Base-by-base conservation (phyloP, 2,888 invertebrate species). In the Chrysopilus asiliformis region DNA sequence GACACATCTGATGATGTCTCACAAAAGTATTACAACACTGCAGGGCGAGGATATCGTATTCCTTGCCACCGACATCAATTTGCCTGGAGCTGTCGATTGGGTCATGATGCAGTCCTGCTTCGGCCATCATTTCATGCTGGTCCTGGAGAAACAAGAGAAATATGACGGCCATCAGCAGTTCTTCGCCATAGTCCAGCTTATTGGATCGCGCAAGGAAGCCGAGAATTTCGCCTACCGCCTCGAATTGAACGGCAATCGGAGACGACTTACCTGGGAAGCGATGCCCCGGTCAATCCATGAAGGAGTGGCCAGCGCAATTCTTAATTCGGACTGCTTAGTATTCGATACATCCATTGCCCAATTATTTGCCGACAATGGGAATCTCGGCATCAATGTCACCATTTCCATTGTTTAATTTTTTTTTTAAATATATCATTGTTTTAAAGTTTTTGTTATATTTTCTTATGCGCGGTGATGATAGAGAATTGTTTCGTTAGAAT, bases 71-170 rank as follows among this genome's bases (percentile, higher is more conserved):
- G 98, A 99, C 64, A 98, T 99, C 43, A 98, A 97, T 68, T 74
- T 99, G 47, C 97, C 97, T 6, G 98, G 98, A 40, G 97, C 95
- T 20, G 95, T 97, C 8, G 95, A 97, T 64, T 97, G 95, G 95
- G 91, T 91, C 4, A 99, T 99, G 98, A 98, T 99, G 97, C 98
- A 99, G 67, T 93, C 93, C 18, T 99, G 98, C 65, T 99, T 97
- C 62, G 93, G 91, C 38, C 94, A 94, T 58, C 91, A 97, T 64
- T 99, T 99, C 57, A 98, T 99, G 97, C 72, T 99, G 47, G 97
- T 99, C 22, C 72, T 99, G 34, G 98, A 98, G 60, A 97, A 97
- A 60, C 93, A 94, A 65, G 94, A 94, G 55, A 97, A 97, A 59
- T 90, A 82, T 61, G 94, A 97, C 67, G 94, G 90, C 2, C 87